A percentile compares a stretch with the other conserved stretches of the same genome.
phyloP scores from a whole-genome alignment of 2,113 vertebrate species.

The Syngnathus scovelli region DNA sequence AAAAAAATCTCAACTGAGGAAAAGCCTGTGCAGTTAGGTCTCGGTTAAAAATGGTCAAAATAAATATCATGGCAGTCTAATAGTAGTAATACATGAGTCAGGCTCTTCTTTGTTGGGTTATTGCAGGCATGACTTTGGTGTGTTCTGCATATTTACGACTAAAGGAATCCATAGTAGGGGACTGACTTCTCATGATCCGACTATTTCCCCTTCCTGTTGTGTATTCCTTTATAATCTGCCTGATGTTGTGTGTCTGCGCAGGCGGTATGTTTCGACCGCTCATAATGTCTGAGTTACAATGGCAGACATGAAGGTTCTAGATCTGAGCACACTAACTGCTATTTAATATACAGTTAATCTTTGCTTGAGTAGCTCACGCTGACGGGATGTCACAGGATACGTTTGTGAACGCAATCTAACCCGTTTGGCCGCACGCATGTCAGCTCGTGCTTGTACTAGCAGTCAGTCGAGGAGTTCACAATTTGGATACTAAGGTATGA shows the following conservation, averaged over 20 bases:
- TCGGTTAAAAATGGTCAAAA: neutral
- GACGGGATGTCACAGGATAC: neutral
- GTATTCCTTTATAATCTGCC: slow-evolving; percentile 51
- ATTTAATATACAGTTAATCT: neutral
- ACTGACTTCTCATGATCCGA: slow-evolving; percentile 35
- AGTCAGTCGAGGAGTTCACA: neutral
- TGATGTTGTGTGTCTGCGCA: slow-evolving; percentile 64
- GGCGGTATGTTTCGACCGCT: slow-evolving; percentile 62
- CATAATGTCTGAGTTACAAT: neutral
- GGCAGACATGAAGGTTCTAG: neutral
- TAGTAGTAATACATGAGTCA: neutral
- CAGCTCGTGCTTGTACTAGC: neutral
- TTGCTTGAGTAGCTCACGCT: neutral
- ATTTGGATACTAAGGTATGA: neutral
- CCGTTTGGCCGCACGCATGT: slow-evolving; percentile 2
- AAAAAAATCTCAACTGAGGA: slow-evolving; percentile 41
- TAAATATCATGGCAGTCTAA: neutral
- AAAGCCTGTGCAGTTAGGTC: slow-evolving; percentile 4
- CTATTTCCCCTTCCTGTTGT: slow-evolving; percentile 59
- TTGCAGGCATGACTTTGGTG: slow-evolving; percentile 40
- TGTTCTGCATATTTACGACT: slow-evolving; percentile 13
- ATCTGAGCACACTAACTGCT: neutral
- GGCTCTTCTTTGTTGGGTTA: slow-evolving; percentile 39
- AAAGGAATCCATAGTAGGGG: neutral
- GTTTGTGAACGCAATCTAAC: neutral